phyloP scores from a whole-genome alignment of 2,113 vertebrate species.

The Chlorodrepanis virens region DNA sequence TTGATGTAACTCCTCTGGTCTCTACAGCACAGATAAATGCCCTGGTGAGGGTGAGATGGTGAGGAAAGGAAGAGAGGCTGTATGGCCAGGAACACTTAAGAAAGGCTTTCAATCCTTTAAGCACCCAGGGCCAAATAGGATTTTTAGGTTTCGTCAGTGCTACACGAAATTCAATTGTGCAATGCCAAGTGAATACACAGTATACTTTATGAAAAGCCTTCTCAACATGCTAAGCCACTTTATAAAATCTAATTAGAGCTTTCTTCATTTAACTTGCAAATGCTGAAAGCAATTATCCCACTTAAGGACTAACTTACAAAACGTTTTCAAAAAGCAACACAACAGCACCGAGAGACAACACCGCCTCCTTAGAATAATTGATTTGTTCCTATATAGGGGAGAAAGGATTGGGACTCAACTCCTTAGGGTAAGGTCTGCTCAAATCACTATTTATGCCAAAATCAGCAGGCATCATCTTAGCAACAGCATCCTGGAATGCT shows the following conservation, averaged over 20 bases:
- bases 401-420: slow-evolving; percentile 7
- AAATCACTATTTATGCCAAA: not conserved
- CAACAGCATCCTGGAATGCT: slow-evolving; percentile 14
- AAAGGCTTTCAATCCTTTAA: slow-evolving; percentile 19
- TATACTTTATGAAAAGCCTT: slow-evolving; percentile 61
- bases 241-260: slow-evolving; percentile 67
- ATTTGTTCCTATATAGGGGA: slow-evolving; percentile 33
- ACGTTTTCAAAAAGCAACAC: slow-evolving; percentile 61
- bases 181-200: slow-evolving; percentile 30
- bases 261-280: slow-evolving; percentile 72
- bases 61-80: not conserved
- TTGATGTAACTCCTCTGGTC: not conserved
- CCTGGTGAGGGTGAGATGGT: not conserved
- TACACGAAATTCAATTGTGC: slow-evolving; percentile 41
- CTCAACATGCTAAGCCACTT: slow-evolving; percentile 65
- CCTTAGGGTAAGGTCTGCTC: slow-evolving; percentile 23
- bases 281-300: slow-evolving; percentile 66
- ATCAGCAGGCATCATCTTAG: slow-evolving; percentile 32
- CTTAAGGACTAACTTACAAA: slow-evolving; percentile 65
- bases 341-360: slow-evolving; percentile 29
- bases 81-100: not conserved
- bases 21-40: not conserved
- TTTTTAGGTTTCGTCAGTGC: slow-evolving; percentile 35
- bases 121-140: slow-evolving; percentile 5
- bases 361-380: slow-evolving; percentile 38